These are phyloP conservation scores for Sitodiplosis mosellana DNA, from an alignment of 1,140 invertebrate genomes.

Conservation along the genomic window DNA sequence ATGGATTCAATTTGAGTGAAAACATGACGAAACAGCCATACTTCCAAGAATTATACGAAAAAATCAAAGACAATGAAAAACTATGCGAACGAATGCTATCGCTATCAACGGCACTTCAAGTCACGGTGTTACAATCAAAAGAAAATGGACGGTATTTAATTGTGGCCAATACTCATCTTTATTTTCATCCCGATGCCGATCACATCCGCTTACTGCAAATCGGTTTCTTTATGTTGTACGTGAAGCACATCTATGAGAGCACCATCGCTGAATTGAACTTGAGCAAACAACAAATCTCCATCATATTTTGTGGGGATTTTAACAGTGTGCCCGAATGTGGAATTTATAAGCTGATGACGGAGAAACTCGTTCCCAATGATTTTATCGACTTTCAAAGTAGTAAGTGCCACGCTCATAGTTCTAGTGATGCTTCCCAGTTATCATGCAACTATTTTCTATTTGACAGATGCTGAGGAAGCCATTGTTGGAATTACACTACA, in stretches of 20 bases:
- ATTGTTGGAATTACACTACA: conserved; percentile 37
- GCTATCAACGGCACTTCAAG: conserved; percentile 42
- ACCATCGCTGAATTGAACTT: conserved; percentile 27
- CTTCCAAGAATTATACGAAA: conserved; percentile 37
- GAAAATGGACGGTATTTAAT: conserved; percentile 35
- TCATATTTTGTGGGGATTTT: conserved; percentile 71
- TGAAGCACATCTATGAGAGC: conserved; percentile 31
- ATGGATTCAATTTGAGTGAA: conserved; percentile 35
- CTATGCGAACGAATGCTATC: conserved; percentile 39
- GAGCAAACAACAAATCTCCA: conserved; percentile 29
- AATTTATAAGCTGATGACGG: conserved; percentile 54
- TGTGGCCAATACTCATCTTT: conserved; percentile 54
- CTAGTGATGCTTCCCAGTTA: too few species aligned
- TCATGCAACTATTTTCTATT: conserved; percentile 7
- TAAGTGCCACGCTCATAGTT: conserved; percentile 29
- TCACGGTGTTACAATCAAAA: conserved; percentile 37
- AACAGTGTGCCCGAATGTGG: conserved; percentile 69
- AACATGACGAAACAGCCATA: conserved; percentile 30
- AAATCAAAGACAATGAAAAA: conserved; percentile 36
- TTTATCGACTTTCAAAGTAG: conserved; percentile 58
- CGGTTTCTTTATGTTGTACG: conserved; percentile 37
- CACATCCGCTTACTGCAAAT: conserved; percentile 69
- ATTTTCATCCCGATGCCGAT: conserved; percentile 75
- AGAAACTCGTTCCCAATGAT: conserved; percentile 36
- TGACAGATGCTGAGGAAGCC: conserved; percentile 42